phyloP scores from a whole-genome alignment of 1,140 invertebrate genomes.

The Lanistes nyassanus region DNA sequence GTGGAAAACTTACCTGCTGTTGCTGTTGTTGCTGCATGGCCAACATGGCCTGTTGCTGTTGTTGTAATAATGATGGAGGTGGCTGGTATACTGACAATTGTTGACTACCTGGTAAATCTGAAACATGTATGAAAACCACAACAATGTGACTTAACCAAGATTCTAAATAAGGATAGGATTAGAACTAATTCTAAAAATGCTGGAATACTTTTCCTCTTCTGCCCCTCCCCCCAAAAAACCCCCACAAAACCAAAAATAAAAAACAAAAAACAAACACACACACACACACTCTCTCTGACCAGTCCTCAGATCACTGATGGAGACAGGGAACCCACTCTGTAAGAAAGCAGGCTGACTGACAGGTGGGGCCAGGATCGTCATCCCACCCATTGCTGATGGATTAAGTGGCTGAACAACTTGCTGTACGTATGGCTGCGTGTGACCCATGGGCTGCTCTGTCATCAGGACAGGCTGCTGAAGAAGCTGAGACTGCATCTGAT shows the following conservation, averaged over 20 bases:
- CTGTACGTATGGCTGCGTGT: conserved; percentile 18
- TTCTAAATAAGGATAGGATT: not conserved
- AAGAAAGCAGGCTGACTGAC: conserved; percentile 50
- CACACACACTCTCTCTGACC: not conserved
- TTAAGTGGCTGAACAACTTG: conserved; percentile 16
- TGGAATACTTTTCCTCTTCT: too few species aligned
- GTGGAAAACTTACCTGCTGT: conserved; percentile 11
- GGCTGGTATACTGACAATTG: conserved; percentile 56
- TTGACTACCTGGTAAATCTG: conserved; percentile 52
- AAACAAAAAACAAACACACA: not conserved
- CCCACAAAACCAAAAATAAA: not conserved
- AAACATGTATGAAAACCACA: not conserved
- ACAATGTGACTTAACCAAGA: not conserved
- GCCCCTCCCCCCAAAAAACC: too few species aligned
- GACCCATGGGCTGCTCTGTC: conserved; percentile 11
- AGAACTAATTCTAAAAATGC: not conserved
- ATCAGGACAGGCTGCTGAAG: conserved; percentile 27
- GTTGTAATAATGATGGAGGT: conserved; percentile 39
- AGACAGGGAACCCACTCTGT: conserved; percentile 42
- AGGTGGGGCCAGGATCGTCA: not conserved
- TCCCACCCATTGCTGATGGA: conserved; percentile 17
- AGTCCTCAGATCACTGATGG: not conserved
- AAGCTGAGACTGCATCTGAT: not conserved
- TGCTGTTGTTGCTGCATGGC: conserved; percentile 34
- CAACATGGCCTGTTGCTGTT: conserved; percentile 34